phyloP scores from a whole-genome alignment of 2,113 vertebrate species.

The Centropus bengalensis region DNA sequence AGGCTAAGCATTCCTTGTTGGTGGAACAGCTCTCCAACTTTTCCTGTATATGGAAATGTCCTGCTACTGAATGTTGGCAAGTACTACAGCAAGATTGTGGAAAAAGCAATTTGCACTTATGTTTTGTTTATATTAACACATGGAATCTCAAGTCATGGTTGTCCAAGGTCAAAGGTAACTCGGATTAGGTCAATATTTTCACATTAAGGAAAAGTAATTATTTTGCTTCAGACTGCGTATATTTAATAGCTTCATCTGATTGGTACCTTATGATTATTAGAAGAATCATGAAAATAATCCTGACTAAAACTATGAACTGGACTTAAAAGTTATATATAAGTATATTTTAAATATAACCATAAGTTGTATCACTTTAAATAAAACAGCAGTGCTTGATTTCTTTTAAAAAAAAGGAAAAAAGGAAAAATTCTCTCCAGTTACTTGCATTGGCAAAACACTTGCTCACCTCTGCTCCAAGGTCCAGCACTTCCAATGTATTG shows the following conservation, averaged over 20 bases:
- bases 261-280: neutral
- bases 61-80: conserved; percentile 52
- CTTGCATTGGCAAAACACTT: neutral
- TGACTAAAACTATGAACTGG: neutral
- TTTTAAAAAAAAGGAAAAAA: neutral
- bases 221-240: neutral
- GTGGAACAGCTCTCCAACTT: conserved; percentile 29
- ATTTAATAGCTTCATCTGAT: neutral
- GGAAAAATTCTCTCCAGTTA: neutral
- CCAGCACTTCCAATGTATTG: neutral
- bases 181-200: neutral
- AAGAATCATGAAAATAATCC: neutral
- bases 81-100: conserved; percentile 5
- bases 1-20: conserved; percentile 22
- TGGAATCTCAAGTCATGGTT: conserved; percentile 10
- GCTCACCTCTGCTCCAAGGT: neutral
- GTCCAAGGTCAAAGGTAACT: neutral
- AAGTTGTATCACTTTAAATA: neutral
- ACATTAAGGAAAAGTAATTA: neutral
- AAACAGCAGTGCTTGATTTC: neutral
- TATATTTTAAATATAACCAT: neutral
- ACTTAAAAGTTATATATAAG: neutral
- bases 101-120: conserved; percentile 50
- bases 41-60: conserved; percentile 59
- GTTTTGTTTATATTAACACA: conserved; percentile 48